Base-by-base conservation (phyloP, 2,113 vertebrate genomes). In the Heloderma charlesbogerti region DNA sequence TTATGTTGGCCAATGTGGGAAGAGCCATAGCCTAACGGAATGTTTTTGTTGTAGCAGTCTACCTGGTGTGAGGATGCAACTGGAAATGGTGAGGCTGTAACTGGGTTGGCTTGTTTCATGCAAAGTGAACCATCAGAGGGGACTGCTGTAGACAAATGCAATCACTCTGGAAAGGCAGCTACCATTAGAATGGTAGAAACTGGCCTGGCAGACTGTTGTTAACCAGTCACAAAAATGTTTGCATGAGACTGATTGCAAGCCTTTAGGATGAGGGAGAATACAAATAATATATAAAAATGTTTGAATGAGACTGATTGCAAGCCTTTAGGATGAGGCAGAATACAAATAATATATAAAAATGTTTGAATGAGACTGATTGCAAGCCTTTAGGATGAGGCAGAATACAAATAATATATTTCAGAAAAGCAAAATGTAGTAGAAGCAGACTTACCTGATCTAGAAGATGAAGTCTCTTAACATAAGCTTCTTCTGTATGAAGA, bases 401-500 rank as follows among this genome's bases (percentile, higher is more conserved):
- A 63, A 3, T 20, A 45, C 3, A 31, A 45, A 31, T 31, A 40
- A 54, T 31, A 5, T 5, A 54, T 48, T 37, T 18, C 34, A 90
- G 54, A 6, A 40, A 90, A 89, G 54, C 37, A 43, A 10, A 92
- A n/a, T 54, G 84, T 25, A 87, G 87, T 91, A 4, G 48, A 71
- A 93, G 86, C 1, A 25, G 1, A 75, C 88, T 94, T 98, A 99
- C 99, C 99, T 99, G 99, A 96, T 99, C 99, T 88, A 99, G 97
- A 85, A 99, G 98, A 97, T 99, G 98, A 72, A 99, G 98, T 92
- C 99, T 97, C 95, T 96, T 99, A 81, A 99, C 98, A 5, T 99
- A 99, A 0, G 99, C 98, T 95, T 99, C 98, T 96, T 99, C 99
- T 0, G 99, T 99, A 77, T 98, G 98, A 92, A 99, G 98, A 63